Evolutionary conservation across 2,888 invertebrate genomes (phyloP), one percentile per base, ranked within the genome.

Genomic region (Sphaerophoria rueppellii): DNA sequence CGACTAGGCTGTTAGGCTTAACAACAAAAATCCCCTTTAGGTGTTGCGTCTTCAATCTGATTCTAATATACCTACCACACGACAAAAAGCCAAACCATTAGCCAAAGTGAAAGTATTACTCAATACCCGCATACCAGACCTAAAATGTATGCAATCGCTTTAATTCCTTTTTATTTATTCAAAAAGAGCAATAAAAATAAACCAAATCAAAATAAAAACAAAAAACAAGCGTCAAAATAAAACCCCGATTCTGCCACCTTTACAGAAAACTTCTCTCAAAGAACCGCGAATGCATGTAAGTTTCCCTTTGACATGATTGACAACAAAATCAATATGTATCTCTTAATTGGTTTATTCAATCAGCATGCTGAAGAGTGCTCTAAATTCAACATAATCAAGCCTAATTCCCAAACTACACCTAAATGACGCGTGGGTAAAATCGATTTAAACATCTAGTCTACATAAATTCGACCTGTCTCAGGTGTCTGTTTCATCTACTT

Each of bases 351-450:
- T 34, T 63, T 48, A 48, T 34, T 34, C 48, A 6, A 14, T 6
- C 48, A 48, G n/a, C 9, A 32, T 48, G 1, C 34, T 63, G 46
- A 63, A 63, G 63, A 63, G 46, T 32, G n/a, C 6, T 24, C 24
- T n/a, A 46, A 4, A 46, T 32, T 46, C 6, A 5, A 46, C n/a
- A 34, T 48, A 14, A 48, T 48, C 7, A 48, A 63, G 6, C 11
- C 14, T 48, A 43, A 40, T 40, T 0, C 9, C 9, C 9, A 3
- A 43, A 9, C 12, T 2, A 48, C 12, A 7, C 6, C 34, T 63
- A 34, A 34, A 1, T 63, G 48, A 63, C 46, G 48, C 48, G 48
- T 63, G 46, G 48, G 46, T 48, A 63, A 63, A 43, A 60, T 48
- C 48, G 14, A 6, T 48, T 63, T 63, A 34, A 32, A 32, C 32